A percentile compares a stretch with the other conserved stretches of the same genome.
These are phyloP conservation scores for Orussus abietinus DNA, from an alignment of 1,140 invertebrate species.

Conservation along the genomic window DNA sequence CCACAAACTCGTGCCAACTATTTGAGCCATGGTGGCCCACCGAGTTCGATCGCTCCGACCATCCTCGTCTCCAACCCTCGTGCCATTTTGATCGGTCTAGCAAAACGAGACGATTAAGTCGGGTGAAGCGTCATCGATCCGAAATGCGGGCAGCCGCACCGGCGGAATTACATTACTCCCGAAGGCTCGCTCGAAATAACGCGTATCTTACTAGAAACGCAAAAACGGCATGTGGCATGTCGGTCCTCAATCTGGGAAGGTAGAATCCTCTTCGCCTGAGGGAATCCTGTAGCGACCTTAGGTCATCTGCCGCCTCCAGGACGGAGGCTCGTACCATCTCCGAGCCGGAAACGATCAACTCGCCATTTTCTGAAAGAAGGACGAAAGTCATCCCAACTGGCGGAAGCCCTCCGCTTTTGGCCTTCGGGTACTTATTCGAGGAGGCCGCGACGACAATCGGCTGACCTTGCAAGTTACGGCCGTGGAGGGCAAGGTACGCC, in stretches of 20 bases:
- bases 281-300: slow-evolving; percentile 16
- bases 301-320: slow-evolving; percentile 27
- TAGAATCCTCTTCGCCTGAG: slow-evolving; percentile 14
- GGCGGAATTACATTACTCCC: too few species aligned
- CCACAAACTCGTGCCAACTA: slow-evolving; percentile 39
- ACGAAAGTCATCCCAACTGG: too few species aligned
- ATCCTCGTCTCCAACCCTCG: too few species aligned
- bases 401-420: too few species aligned
- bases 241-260: slow-evolving; percentile 29
- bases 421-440: not conserved
- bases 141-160: too few species aligned
- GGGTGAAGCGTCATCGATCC: not conserved
- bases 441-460: not conserved
- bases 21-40: too few species aligned
- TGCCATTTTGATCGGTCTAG: too few species aligned
- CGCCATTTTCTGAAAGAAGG: slow-evolving; percentile 28
- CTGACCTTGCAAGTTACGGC: slow-evolving; percentile 7
- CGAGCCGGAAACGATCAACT: slow-evolving; percentile 37
- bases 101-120: too few species aligned
- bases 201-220: slow-evolving; percentile 37
- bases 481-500: slow-evolving; percentile 37
- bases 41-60: too few species aligned
- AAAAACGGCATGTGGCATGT: slow-evolving; percentile 40
- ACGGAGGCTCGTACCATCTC: slow-evolving; percentile 38
- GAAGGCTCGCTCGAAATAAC: too few species aligned